phyloP scores from a whole-genome alignment of 2,113 vertebrate species.

The Scolopax mira region DNA sequence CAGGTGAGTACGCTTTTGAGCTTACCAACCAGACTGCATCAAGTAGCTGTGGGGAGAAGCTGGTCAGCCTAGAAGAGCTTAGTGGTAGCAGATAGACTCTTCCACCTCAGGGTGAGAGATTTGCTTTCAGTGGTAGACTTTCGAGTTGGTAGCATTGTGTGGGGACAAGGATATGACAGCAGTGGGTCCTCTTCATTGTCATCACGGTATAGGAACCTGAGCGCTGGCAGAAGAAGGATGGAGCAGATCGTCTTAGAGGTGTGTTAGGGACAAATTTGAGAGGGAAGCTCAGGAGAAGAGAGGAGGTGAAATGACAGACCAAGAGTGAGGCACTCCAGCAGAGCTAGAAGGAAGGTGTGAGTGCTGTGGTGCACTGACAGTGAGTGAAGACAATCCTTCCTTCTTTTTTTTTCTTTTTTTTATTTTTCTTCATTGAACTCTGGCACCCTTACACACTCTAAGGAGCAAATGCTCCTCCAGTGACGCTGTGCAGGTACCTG shows the following conservation, averaged over 20 bases:
- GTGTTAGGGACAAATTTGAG: constrained; percentile 14
- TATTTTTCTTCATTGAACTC: background rate
- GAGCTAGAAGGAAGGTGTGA: background rate
- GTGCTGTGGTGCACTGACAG: background rate
- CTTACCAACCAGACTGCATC: background rate
- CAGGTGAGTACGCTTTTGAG: constrained; percentile 81
- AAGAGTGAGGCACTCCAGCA: background rate
- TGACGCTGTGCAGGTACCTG: constrained; percentile 11
- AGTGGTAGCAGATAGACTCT: background rate
- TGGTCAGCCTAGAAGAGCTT: background rate
- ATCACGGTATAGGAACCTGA: background rate
- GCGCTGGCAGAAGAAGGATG: background rate
- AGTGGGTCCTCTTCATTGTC: background rate
- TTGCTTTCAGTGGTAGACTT: background rate
- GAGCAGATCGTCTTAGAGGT: constrained; percentile 2
- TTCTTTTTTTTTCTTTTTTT: background rate
- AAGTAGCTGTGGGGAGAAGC: constrained; percentile 3
- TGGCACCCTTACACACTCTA: background rate
- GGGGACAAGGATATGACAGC: background rate
- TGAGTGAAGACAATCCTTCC: constrained; percentile 25
- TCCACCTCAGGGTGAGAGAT: background rate
- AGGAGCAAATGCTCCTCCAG: background rate
- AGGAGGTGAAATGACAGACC: background rate
- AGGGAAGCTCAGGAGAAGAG: background rate
- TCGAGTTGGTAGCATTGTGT: background rate